Conservation (phyloP, 2,797 vertebrate species). For the Cryptoblepharus egeriae region DNA sequence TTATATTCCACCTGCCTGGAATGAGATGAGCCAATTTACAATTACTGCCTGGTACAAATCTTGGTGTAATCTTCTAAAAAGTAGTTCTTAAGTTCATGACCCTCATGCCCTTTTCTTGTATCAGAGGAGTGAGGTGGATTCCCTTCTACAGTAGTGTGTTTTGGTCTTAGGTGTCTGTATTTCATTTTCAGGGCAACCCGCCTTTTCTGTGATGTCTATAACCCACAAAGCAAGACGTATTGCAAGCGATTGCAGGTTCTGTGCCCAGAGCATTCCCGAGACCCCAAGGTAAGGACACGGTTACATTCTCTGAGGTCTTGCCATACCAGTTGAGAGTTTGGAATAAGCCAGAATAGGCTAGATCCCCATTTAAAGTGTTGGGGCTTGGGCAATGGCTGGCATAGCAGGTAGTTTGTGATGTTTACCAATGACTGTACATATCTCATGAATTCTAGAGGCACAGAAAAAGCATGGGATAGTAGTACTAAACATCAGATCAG, state of each 20-base stretch:
- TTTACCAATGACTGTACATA: not conserved
- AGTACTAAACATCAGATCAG: not conserved
- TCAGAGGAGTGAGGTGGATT: not conserved
- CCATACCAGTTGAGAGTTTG: not conserved
- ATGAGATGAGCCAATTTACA: no score
- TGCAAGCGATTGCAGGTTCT: slow-evolving; percentile 95
- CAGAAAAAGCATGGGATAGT: not conserved
- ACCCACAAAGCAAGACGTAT: slow-evolving; percentile 95
- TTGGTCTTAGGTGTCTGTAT: not conserved
- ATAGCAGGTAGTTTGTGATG: not conserved
- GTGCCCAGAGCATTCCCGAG: slow-evolving; percentile 93
- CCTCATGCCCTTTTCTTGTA: not conserved
- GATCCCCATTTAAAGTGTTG: not conserved
- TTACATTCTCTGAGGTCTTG: not conserved
- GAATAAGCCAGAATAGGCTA: not conserved
- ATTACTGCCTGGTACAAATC: not conserved
- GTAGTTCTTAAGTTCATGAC: no score
- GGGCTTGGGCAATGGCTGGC: not conserved
- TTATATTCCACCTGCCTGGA: no score
- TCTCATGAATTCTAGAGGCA: not conserved
- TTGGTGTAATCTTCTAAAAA: not conserved
- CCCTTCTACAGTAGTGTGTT: not conserved
- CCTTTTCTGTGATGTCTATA: slow-evolving; percentile 96
- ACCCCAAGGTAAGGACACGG: slow-evolving; percentile 84
- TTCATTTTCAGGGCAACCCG: slow-evolving; percentile 84